A percentile compares a stretch with the other conserved stretches of the same genome.
Conservation (phyloP, 2,888 invertebrate species). For the Zygogramma bicolorata region DNA sequence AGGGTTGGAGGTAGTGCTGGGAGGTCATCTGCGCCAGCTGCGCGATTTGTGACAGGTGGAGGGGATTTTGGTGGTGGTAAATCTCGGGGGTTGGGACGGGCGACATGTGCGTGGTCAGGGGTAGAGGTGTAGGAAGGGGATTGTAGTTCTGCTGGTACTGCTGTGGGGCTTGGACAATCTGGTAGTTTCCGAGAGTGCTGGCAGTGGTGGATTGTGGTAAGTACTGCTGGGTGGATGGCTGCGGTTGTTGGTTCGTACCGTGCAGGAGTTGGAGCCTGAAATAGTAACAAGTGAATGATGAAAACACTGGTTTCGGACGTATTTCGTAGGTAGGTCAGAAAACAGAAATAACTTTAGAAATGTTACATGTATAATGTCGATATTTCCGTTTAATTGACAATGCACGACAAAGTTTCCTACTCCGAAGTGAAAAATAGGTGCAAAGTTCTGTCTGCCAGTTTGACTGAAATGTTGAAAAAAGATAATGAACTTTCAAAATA, state of each 20-base stretch:
- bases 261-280: constrained; percentile 42
- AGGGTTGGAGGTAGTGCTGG: not conserved
- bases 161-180: constrained; percentile 24
- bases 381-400: too few relatives aligned
- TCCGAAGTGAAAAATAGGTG: too few relatives aligned
- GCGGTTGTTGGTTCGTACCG: constrained; percentile 15
- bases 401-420: too few relatives aligned
- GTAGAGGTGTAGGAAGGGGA: constrained; percentile 26
- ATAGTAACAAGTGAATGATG: not conserved
- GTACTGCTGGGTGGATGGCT: constrained; percentile 29
- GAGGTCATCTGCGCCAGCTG: constrained; percentile 48
- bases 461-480: too few relatives aligned
- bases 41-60: constrained; percentile 49
- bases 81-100: constrained; percentile 37
- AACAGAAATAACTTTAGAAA: too few relatives aligned
- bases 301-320: too few relatives aligned
- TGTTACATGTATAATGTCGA: too few relatives aligned
- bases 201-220: constrained; percentile 22
- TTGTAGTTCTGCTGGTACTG: constrained; percentile 37
- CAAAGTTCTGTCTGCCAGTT: too few relatives aligned
- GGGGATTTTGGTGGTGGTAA: constrained; percentile 31
- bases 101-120: constrained; percentile 36
- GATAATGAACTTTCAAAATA: too few relatives aligned
- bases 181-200: constrained; percentile 17
- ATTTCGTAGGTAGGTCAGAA: too few relatives aligned